phyloP scores from a whole-genome alignment of 2,113 vertebrate species.

The Polypterus bichir region DNA sequence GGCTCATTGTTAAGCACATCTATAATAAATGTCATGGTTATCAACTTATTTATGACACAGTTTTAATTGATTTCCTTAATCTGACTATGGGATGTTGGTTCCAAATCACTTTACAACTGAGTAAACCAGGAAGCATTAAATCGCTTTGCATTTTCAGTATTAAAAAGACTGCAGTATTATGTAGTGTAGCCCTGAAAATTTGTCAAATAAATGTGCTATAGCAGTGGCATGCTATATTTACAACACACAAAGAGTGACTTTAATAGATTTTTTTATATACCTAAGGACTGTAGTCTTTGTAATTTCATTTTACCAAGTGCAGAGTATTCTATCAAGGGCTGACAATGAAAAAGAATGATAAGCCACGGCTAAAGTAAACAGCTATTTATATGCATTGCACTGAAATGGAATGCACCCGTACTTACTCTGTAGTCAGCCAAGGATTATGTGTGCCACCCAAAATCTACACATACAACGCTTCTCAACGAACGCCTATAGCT shows the following conservation, averaged over 20 bases:
- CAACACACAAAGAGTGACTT: background rate
- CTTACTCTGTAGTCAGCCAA: no score
- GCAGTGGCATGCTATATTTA: background rate
- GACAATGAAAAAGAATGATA: conserved; percentile 20
- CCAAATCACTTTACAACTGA: no score
- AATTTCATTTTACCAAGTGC: conserved; percentile 19
- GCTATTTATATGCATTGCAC: conserved; percentile 37
- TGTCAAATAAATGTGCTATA: conserved; percentile 1
- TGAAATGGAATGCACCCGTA: no score
- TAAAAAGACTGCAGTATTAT: background rate
- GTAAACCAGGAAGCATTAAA: background rate
- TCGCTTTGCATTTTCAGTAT: background rate
- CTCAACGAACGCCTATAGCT: no score
- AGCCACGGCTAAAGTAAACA: conserved; percentile 33
- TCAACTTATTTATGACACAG: no score
- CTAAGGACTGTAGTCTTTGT: conserved; percentile 19
- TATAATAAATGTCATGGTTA: no score
- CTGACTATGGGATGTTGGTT: no score
- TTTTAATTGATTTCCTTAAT: no score
- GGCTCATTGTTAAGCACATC: no score
- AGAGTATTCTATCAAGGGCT: conserved; percentile 12
- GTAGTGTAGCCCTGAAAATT: background rate
- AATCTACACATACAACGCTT: no score
- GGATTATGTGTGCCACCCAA: no score
- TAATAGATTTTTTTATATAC: conserved; percentile 13